Evolutionary conservation across 2,797 vertebrate species (phyloP).

Genomic region (Lepidocolaptes lacrymiger): DNA sequence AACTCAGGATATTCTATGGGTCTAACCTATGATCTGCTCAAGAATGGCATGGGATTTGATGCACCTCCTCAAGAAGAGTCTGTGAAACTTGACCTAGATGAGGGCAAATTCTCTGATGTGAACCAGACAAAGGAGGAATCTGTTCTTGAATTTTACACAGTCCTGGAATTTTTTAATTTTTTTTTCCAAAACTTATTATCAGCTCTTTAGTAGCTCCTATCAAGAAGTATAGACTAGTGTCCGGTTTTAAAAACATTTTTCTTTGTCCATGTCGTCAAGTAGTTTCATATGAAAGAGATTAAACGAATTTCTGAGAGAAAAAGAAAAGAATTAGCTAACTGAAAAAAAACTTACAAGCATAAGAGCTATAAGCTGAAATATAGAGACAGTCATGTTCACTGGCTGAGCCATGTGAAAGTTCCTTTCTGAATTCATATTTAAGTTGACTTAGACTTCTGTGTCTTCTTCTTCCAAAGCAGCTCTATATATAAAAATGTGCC

Average conservation of each 20-base stretch:
- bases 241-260: neutral
- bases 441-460: neutral
- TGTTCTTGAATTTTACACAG: neutral
- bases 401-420: neutral
- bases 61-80: neutral
- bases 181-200: neutral
- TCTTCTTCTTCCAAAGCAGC: neutral
- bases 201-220: neutral
- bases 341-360: neutral
- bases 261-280: neutral
- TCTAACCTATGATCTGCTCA: neutral
- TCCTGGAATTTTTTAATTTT: neutral
- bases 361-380: neutral
- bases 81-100: neutral
- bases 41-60: neutral
- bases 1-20: neutral
- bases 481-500: neutral
- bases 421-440: neutral
- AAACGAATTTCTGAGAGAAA: neutral
- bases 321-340: neutral
- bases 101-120: neutral
- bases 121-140: neutral
- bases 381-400: neutral
- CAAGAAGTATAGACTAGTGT: neutral
- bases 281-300: neutral